Evolutionary conservation across 64 coral and sea anemone genomes (phyloP), one percentile per base, ranked within the genome.

Genomic region (Anthopleura sola): DNA sequence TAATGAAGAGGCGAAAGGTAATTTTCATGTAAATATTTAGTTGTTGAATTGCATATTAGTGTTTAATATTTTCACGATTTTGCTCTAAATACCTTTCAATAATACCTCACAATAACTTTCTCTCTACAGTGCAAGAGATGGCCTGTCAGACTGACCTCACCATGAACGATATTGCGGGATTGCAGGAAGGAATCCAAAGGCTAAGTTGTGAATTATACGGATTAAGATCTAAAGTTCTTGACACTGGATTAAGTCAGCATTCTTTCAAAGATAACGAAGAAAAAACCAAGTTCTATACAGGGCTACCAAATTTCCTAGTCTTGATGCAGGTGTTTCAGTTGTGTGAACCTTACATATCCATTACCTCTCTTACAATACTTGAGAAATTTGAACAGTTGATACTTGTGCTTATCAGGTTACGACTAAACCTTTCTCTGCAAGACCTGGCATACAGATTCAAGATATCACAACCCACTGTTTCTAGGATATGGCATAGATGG

Each of bases 261-360:
- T 19, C 53, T 36, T 85, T 71, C 20, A 37, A 66, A 39, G 83
- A 85, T 47, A 85, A 68, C 37, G 83, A 85, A 64, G 55, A 62
- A 23, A 85, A 85, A 85, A 85, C 54, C 21, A 85, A 85, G 57
- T 68, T 85, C 60, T 85, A 84, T 50, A 84, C 83, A 58, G 83
- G 83, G 49, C 54, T 64, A 39, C 55, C 31, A 19, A 60, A 60
- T 17, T 58, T 60, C 57, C 24, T 29, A 1, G 14, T 56, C 20
- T 84, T 60, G 37, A 33, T 28, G 50, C 83, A 56, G 38, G 29
- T 84, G 23, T 60, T 84, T 55, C 54, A 36, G 32, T 33, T 84
- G 54, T 58, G 54, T 37, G 55, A 47, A n/a, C 83, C 83, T 18
- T 37, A 84, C 58, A 37, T 84, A 57, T 13, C 38, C 54, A 58